phyloP scores from a whole-genome alignment of 2,888 invertebrate genomes.

The Sussaba pulchella region DNA sequence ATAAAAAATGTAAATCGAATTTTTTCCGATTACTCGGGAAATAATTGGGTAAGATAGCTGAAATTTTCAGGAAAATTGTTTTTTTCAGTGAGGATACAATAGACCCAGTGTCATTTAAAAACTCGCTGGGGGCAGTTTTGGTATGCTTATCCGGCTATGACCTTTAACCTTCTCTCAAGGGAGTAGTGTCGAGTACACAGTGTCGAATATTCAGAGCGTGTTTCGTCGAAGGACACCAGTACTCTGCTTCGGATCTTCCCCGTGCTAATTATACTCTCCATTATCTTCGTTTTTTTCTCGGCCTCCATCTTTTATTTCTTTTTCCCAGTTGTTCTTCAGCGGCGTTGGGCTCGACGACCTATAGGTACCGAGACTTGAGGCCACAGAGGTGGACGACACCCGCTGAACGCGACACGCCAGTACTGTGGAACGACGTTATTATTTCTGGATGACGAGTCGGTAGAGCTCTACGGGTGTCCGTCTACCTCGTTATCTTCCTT shows the following conservation, averaged over 20 bases:
- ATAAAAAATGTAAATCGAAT: too few species aligned
- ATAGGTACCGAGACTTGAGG: constrained; percentile 11
- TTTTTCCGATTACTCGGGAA: too few species aligned
- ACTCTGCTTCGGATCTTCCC: not conserved
- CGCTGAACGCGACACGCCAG: constrained; percentile 19
- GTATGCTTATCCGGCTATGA: too few species aligned
- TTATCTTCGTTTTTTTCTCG: constrained; percentile 23
- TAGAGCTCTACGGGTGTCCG: constrained; percentile 28
- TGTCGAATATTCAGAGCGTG: not conserved
- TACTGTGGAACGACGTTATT: constrained; percentile 45
- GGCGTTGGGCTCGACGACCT: constrained; percentile 8
- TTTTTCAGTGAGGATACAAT: too few species aligned
- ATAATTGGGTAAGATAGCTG: too few species aligned
- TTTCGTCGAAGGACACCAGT: not conserved
- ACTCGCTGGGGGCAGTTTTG: too few species aligned
- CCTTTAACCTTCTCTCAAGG: too few species aligned
- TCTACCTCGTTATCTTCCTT: constrained; percentile 21
- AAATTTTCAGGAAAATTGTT: too few species aligned
- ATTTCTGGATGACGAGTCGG: constrained; percentile 60
- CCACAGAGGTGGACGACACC: constrained; percentile 58
- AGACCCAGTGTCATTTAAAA: too few species aligned
- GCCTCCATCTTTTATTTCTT: not conserved
- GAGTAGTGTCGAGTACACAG: too few species aligned
- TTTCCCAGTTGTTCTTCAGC: constrained; percentile 7
- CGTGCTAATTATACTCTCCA: constrained; percentile 33